Conservation (phyloP, 2,797 vertebrate genomes). For the Rhodeus uyekii region DNA sequence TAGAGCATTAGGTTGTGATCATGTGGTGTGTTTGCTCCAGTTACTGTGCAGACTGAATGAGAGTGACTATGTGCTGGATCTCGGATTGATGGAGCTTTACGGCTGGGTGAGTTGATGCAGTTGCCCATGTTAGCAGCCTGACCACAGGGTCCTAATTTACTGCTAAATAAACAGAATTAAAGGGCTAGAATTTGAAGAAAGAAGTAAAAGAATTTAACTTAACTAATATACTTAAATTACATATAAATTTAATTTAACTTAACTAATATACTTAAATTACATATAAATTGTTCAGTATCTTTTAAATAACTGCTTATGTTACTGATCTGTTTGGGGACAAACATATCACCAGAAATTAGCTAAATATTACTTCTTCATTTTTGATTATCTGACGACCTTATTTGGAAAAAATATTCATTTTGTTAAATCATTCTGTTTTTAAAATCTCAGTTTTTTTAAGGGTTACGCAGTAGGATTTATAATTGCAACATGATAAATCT, state of each 20-base stretch:
- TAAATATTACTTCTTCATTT: background rate
- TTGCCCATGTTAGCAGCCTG: constrained; percentile 3
- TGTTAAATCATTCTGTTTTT: too few species aligned
- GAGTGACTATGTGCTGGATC: constrained; percentile 47
- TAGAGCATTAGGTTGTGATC: constrained; percentile 53
- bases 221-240: background rate
- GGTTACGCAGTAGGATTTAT: background rate
- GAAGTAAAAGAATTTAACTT: background rate
- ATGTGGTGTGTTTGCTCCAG: constrained; percentile 72
- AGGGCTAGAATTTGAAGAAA: background rate
- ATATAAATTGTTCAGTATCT: background rate
- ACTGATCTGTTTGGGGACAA: background rate
- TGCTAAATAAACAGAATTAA: background rate
- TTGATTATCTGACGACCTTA: background rate
- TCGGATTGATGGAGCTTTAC: constrained; percentile 37
- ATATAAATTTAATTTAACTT: background rate
- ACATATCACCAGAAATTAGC: background rate
- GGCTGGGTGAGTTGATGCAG: constrained; percentile 61
- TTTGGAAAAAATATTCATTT: background rate
- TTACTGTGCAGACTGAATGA: constrained; percentile 66
- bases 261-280: background rate
- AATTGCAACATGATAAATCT: background rate
- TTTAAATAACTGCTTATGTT: background rate
- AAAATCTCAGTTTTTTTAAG: background rate
- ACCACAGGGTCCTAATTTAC: background rate